Base-by-base conservation (phyloP, 2,888 invertebrate species). In the Ptychoptera contaminata region DNA sequence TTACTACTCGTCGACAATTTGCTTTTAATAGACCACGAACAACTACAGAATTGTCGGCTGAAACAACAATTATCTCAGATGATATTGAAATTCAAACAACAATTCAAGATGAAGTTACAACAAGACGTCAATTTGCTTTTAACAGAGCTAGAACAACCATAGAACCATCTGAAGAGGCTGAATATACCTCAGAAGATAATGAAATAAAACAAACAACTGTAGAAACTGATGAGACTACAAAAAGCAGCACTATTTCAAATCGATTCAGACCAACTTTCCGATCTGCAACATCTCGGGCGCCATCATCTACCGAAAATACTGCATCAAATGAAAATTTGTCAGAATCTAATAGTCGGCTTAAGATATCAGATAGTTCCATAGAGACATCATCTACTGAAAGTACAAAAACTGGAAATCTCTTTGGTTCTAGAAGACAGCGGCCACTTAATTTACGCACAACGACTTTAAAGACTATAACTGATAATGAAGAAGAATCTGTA, bases 141-240 rank as follows among this genome's bases (percentile, higher is more conserved):
- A 40, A 29, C 12, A 40, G 31, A 39, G 16, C 16, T n/a, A 39
- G 16, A 39, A 2, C n/a, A 39, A 16, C 11, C 8, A 39, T 8
- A 39, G 39, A 16, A 23, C 2, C 2, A 16, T 37, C 8, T 6
- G 12, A 16, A n/a, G 10, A 37, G 3, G 16, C 9, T 7, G 12
- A 37, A 37, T 8, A 3, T 16, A n/a, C 8, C 9, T 8, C 9
- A 8, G 16, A 4, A n/a, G 10, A 10, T 30, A n/a, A 31, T 15
- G 14, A 40, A 31, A n/a, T 29, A 15, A 11, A 5, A 7, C 15
- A 29, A 3, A 16, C 16, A n/a, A 32, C 32, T 3, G 32, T 16
- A 8, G 12, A 41, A 29, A 16, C 35, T 6, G 41, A 41, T 34
- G 41, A 41, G 8, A 41, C 32, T 16, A 41, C 41, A 9, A 41